phyloP scores from a whole-genome alignment of 2,113 vertebrate species.

The Ahaetulla prasina region DNA sequence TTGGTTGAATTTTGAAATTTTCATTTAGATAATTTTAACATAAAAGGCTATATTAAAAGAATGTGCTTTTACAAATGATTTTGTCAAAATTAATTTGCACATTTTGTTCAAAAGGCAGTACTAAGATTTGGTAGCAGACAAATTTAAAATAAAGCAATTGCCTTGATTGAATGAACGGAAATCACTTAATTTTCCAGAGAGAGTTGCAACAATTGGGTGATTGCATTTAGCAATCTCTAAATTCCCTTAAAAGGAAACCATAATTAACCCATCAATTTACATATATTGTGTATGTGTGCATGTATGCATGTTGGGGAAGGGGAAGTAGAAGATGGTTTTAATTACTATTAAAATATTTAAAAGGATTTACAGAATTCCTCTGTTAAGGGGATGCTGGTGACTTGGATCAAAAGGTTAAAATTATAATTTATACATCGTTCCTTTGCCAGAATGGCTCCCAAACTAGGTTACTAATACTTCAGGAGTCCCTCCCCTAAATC shows the following conservation, averaged over 20 bases:
- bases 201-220: not conserved
- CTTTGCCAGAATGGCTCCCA: not conserved
- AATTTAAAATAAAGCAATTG: not conserved
- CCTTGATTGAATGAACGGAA: not conserved
- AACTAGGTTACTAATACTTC: not conserved
- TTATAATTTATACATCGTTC: not conserved
- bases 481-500: not conserved
- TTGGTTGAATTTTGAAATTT: not conserved
- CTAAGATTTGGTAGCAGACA: not conserved
- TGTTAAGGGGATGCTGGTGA: not conserved
- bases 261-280: not conserved
- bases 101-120: not conserved
- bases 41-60: not conserved
- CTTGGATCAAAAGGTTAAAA: not conserved
- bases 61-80: not conserved
- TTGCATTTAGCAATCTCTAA: not conserved
- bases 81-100: not conserved
- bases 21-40: not conserved
- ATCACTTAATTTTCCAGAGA: not conserved
- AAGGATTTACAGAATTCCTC: not conserved
- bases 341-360: not conserved
- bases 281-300: not conserved
- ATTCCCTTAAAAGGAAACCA: not conserved
- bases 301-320: not conserved
- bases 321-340: not conserved